A percentile compares a stretch with the other conserved stretches of the same genome.
Evolutionary conservation across 1,140 invertebrate species (phyloP).

Genomic region (Listronotus oregonensis): DNA sequence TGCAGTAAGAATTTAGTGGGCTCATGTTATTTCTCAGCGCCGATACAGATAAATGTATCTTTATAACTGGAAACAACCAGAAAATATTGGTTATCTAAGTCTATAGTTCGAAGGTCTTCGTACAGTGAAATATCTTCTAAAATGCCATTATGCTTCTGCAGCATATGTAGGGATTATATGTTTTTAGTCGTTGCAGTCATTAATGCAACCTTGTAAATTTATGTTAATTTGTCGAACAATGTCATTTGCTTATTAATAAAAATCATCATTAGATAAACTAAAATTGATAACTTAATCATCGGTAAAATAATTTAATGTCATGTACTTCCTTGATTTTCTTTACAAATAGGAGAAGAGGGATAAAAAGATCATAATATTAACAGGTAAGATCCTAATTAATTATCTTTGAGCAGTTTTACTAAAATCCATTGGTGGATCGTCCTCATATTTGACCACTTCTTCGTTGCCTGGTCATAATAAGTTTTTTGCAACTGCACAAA

Average conservation of each 20-base stretch:
- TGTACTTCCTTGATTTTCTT: too few relatives aligned
- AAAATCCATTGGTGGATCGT: not conserved
- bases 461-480: too few relatives aligned
- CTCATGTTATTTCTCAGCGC: conserved; percentile 18
- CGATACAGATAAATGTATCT: conserved; percentile 35
- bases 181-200: conserved; percentile 21
- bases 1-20: conserved; percentile 7
- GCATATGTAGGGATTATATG: conserved; percentile 33
- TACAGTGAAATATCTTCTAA: conserved; percentile 35
- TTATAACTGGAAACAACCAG: conserved; percentile 34
- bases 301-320: too few relatives aligned
- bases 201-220: conserved; percentile 31
- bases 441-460: too few relatives aligned
- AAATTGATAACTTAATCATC: conserved; percentile 22
- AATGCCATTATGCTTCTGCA: conserved; percentile 40
- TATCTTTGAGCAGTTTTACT: too few relatives aligned
- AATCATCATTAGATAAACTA: conserved; percentile 32
- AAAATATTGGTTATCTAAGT: conserved; percentile 33
- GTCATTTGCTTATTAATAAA: conserved; percentile 32
- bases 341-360: too few relatives aligned
- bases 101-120: conserved; percentile 33
- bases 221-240: conserved; percentile 28
- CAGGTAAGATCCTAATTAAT: too few relatives aligned
- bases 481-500: too few relatives aligned
- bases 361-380: too few relatives aligned